Conservation (phyloP, 1,140 invertebrate species). For the Microplitis mediator region DNA sequence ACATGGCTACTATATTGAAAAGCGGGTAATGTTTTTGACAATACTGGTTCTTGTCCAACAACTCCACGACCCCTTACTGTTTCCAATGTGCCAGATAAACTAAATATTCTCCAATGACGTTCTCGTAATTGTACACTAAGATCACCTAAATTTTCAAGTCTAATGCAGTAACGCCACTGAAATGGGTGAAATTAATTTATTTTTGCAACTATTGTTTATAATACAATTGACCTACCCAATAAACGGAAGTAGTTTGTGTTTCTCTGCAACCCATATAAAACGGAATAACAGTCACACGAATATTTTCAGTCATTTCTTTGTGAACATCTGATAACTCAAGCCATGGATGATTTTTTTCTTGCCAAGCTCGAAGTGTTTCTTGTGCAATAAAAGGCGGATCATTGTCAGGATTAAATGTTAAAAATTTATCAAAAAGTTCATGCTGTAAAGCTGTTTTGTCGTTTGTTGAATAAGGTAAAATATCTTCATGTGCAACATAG, state of each 20-base stretch:
- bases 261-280: conserved; percentile 96
- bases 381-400: conserved; percentile 87
- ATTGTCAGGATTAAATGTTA: conserved; percentile 79
- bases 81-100: conserved; percentile 91
- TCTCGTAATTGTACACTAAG: conserved; percentile 90
- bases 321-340: conserved; percentile 96
- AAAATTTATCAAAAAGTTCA: conserved; percentile 96
- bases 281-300: conserved; percentile 95
- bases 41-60: conserved; percentile 92
- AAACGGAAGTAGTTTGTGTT: conserved; percentile 86
- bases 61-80: conserved; percentile 93
- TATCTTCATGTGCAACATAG: conserved; percentile 96
- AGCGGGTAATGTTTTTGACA: conserved; percentile 85
- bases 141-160: conserved; percentile 91
- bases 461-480: conserved; percentile 82
- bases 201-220: not conserved
- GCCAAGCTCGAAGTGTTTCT: conserved; percentile 92
- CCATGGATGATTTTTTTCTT: conserved; percentile 98
- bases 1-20: conserved; percentile 98
- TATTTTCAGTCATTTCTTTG: conserved; percentile 94
- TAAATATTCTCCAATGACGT: conserved; percentile 96
- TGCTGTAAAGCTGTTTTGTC: conserved; percentile 87
- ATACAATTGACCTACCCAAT: conserved; percentile 74
- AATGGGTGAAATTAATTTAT: not conserved
- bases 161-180: conserved; percentile 94